phyloP scores from a whole-genome alignment of 2,113 vertebrate species.

The Pandion haliaetus region DNA sequence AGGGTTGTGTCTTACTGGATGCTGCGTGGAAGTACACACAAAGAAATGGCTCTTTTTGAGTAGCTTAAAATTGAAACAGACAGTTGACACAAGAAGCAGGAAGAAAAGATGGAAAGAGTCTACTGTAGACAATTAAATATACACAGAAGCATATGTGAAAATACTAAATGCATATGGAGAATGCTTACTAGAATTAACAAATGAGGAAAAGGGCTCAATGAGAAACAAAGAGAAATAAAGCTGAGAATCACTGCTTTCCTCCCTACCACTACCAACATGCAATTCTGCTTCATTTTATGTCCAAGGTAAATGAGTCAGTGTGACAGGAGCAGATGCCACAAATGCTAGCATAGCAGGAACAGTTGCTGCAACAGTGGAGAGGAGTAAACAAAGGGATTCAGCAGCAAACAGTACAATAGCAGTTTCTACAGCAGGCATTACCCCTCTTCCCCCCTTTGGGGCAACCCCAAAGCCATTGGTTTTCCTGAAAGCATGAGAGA shows the following conservation, averaged over 20 bases:
- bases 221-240: conserved; percentile 2
- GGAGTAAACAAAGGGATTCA: background rate
- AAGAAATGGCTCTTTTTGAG: background rate
- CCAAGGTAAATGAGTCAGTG: background rate
- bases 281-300: background rate
- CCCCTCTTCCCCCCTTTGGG: accelerated
- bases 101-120: background rate
- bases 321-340: background rate
- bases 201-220: background rate
- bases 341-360: background rate
- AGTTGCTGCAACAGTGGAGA: background rate
- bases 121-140: conserved; percentile 20
- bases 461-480: background rate
- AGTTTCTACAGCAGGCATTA: background rate
- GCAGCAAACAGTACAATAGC: background rate
- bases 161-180: conserved; percentile 1
- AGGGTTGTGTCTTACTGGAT: background rate
- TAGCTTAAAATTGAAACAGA: background rate
- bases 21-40: background rate
- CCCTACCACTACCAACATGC: background rate
- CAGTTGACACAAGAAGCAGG: background rate
- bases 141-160: conserved; percentile 31
- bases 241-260: conserved; percentile 4
- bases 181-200: background rate
- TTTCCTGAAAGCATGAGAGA: background rate